Evolutionary conservation across 2,797 vertebrate species (phyloP), one percentile per base, ranked within the genome.

Genomic region (Pipistrellus nathusii): DNA sequence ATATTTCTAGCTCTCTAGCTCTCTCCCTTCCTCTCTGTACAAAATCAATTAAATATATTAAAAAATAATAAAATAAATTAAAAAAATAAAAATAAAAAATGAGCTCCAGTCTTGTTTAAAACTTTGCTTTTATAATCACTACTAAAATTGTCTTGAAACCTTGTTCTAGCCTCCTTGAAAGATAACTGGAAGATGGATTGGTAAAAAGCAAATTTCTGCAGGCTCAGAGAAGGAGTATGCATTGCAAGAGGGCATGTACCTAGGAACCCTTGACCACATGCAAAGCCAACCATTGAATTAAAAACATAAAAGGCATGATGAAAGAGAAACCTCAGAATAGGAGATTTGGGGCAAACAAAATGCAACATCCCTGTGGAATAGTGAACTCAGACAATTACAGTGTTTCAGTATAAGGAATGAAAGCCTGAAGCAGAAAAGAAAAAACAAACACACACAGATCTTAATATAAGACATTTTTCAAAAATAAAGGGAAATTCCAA

Each of bases 401-500:
- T 57, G 14, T 91, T 86, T 86, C 20, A 35, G 13, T 18, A 30
- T 57, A 83, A 46, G 76, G 55, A 92, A 92, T 73, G 48, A 86
- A 91, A 71, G 71, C 64, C 53, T 75, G 21, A 92, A 83, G 30
- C 21, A 80, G 66, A 32, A 73, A 83, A 80, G 35, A 15, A 44
- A 27, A 15, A 41, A 53, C 15, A 55, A 48, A 55, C 69, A 75
- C 35, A 59, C 14, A 66, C 1, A 30, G 4, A 15, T 62, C 75
- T 62, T 72, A 59, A 78, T 76, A 77, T 53, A 69, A 84, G 46
- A 80, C 32, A 93, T 89, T 89, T 92, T 93, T 85, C 44, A 18
- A 82, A 87, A 41, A n/a, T 48, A 89, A 91, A 81, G 48, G 80
- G 23, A 94, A 77, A 95, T 87, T 88, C 15, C 18, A 15, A 62